A percentile compares a stretch with the other conserved stretches of the same genome.
Conservation (phyloP, 1,140 invertebrate species). For the Pseudomyrmex gracilis region DNA sequence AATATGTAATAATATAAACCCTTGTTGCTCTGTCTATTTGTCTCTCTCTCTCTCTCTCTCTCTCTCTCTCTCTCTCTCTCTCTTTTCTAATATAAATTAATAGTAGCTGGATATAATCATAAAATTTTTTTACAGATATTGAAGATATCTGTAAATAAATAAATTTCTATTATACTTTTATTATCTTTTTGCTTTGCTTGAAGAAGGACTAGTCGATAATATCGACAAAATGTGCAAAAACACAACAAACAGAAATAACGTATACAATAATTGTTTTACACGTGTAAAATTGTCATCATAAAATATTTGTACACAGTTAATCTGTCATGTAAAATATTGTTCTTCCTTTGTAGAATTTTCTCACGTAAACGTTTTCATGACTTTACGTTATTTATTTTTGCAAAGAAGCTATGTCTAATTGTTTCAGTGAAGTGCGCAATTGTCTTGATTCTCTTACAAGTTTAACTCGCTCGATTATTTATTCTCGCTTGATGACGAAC, state of each 20-base stretch:
- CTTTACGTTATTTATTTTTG: not conserved
- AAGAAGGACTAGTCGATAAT: slow-evolving; percentile 17
- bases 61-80: too few species aligned
- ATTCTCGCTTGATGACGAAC: not conserved
- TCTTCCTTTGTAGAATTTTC: not conserved
- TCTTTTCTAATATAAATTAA: slow-evolving; percentile 9
- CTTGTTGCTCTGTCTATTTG: not conserved
- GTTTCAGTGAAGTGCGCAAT: not conserved
- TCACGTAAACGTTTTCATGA: not conserved
- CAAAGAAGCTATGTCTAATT: not conserved
- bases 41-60: too few species aligned
- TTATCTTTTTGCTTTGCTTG: slow-evolving; percentile 18
- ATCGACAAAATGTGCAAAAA: not conserved
- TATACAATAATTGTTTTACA: not conserved
- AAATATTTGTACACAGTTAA: slow-evolving; percentile 2
- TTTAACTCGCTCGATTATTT: not conserved
- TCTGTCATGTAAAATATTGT: not conserved
- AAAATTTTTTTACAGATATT: slow-evolving; percentile 15
- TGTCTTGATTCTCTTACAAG: not conserved
- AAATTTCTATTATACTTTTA: slow-evolving; percentile 41
- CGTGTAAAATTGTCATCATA: not conserved
- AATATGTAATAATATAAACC: not conserved
- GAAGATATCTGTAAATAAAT: too few species aligned
- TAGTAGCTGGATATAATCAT: slow-evolving; percentile 7
- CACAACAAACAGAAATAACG: not conserved